Evolutionary conservation across 2,113 vertebrate genomes (phyloP).

Genomic region (Syngnathoides biaculeatus): DNA sequence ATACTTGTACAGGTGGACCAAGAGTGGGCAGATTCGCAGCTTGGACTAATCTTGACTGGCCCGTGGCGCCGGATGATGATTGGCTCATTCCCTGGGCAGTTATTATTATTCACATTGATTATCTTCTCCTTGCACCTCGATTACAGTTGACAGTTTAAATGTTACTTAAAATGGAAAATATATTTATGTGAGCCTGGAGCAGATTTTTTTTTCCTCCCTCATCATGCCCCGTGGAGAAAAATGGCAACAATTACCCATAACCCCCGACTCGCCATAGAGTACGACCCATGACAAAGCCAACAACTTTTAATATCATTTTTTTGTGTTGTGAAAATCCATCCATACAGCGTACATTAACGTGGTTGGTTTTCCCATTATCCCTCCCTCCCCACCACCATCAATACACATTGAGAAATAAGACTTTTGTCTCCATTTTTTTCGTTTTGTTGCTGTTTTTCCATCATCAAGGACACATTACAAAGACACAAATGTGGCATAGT

Average conservation of each 20-base stretch:
- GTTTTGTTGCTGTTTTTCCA: constrained; percentile 54
- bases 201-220: neutral
- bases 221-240: neutral
- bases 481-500: constrained; percentile 64
- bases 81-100: too few relatives aligned
- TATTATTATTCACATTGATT: too few relatives aligned
- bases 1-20: too few relatives aligned
- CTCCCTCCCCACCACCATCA: neutral
- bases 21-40: too few relatives aligned
- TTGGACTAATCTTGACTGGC: too few relatives aligned
- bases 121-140: too few relatives aligned
- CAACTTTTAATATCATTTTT: constrained; percentile 52
- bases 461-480: constrained; percentile 70
- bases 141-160: too few relatives aligned
- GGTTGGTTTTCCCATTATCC: constrained; percentile 59
- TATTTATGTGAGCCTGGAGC: neutral
- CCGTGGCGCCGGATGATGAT: too few relatives aligned
- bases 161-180: too few relatives aligned
- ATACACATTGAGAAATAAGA: constrained; percentile 66
- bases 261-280: neutral
- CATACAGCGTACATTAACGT: constrained; percentile 72
- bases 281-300: constrained; percentile 10
- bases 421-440: constrained; percentile 43
- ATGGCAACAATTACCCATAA: neutral
- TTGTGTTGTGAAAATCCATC: constrained; percentile 71